Base-by-base conservation (phyloP, 2,797 vertebrate species). In the Tenualosa ilisha region DNA sequence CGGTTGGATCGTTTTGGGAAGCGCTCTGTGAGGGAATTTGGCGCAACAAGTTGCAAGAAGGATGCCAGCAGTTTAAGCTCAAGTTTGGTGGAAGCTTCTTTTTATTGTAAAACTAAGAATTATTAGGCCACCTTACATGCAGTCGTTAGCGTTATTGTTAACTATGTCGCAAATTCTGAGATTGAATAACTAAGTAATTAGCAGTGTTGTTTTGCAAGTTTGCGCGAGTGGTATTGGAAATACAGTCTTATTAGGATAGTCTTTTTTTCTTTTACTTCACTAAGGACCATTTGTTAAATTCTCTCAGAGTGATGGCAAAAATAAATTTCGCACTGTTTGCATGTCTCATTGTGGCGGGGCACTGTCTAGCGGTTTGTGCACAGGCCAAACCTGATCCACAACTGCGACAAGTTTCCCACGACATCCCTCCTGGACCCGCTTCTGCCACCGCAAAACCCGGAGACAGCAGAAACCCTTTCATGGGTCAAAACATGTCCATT, bases 401-500 rank as follows among this genome's bases (percentile, higher is more conserved):
- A 40, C 82, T 79, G 13, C 54, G 75, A 24, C 53, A 82, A 46
- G 26, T 65, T 81, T 81, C 81, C 26, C 83, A 85, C 63, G 75
- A 79, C 4, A 24, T 24, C 24, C 63, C 54, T 15, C n/a, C 24
- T 6, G 85, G 59, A 26, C 51, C 85, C 0, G n/a, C 86, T 0
- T 59, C 90, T 82, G 59, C 88, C 0, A 95, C 95, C 0, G 89
- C 90, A 81, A 93, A 88, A 85, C 84, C 92, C 0, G 92, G 93
- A 86, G 82, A 91, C 63, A 92, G 92, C 5, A 87, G 88, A 5
- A 89, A 90, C 86, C 87, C 83, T 82, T 91, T 86, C 0, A 75
- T 92, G 51, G 91, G 92, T 85, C 88, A 90, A 50, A 96, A 95
- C 88, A 84, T 88, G 81, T 92, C 92, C 43, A 88, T 88, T 87